Percentiles rank a stretch among this genome's conserved stretches.
Conservation (phyloP, 2,113 vertebrate genomes). For the Macrotus californicus region DNA sequence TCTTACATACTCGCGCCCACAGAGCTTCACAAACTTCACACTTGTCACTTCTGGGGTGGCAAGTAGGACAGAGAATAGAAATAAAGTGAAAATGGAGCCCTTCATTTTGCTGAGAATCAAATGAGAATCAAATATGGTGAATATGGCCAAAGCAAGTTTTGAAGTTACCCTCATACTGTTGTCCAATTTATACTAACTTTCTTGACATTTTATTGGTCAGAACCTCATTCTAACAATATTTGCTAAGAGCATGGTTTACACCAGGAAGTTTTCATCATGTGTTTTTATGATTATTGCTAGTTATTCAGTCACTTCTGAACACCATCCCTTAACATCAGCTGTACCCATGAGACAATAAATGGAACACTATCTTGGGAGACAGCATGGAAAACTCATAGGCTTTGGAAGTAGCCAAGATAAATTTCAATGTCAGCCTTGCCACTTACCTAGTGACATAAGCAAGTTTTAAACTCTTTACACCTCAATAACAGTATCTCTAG, state of each 20-base stretch:
- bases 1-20: conserved; percentile 84
- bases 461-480: neutral
- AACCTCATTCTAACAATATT: conserved; percentile 13
- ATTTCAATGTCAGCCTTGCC: neutral
- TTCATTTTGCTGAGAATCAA: conserved; percentile 56
- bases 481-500: neutral
- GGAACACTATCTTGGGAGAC: neutral
- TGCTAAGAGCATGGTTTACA: conserved; percentile 38
- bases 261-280: neutral
- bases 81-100: neutral
- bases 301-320: neutral
- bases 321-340: neutral
- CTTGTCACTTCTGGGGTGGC: conserved; percentile 30
- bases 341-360: neutral
- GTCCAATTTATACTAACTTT: conserved; percentile 61
- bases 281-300: conserved; percentile 11
- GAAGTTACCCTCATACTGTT: neutral
- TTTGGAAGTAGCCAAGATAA: neutral
- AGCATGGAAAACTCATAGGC: neutral
- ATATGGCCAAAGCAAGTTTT: neutral
- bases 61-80: conserved; percentile 49
- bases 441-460: neutral
- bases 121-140: neutral
- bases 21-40: conserved; percentile 81
- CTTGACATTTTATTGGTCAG: neutral